Evolutionary conservation across 2,113 vertebrate genomes (phyloP), one percentile per base, ranked within the genome.

Genomic region (Corydoras sp.): DNA sequence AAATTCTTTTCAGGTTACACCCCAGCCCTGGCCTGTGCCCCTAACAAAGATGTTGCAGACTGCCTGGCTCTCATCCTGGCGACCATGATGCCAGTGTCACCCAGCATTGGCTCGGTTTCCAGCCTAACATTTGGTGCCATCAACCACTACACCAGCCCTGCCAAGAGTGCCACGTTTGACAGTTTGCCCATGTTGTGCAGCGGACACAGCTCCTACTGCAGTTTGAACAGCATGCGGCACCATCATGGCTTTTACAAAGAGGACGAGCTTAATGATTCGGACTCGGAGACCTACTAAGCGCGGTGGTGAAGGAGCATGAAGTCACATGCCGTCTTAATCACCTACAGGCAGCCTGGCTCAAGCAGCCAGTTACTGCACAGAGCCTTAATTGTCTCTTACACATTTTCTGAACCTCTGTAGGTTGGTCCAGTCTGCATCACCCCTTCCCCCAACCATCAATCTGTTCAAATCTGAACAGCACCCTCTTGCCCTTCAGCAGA

Each of bases 1-100:
- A 24, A 24, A 24, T 24, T 24, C 15, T 10, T 2, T 3, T n/a
- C 80, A 99, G 97, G 97, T 84, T 98, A 99, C 83, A 99, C 97
- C 71, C 97, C 97, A 31, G 97, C 97, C 76, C 86, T 99, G 92
- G 96, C 97, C 73, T 99, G 97, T 70, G 95, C 97, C 4, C 97
- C 97, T 73, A 99, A 97, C 83, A 99, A 97, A 89, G 97, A 99
- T 6, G 97, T 99, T 79, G 97, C 97, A 2, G 97, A 99, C 81
- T 99, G 97, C 88, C 91, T 99, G 10, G 95, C 97, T 18, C 95
- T 99, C 74, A 99, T 99, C 83, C 87, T 99, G 89, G 94, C 96
- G 90, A 98, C 94, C 73, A 99, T 98, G 97, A 97, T 99, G 94
- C 97, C 96, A 79, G 90, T 97, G 75, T 96, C 96, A 51, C 94